Base-by-base conservation (phyloP, 1,140 invertebrate species). In the Tenebrio molitor region DNA sequence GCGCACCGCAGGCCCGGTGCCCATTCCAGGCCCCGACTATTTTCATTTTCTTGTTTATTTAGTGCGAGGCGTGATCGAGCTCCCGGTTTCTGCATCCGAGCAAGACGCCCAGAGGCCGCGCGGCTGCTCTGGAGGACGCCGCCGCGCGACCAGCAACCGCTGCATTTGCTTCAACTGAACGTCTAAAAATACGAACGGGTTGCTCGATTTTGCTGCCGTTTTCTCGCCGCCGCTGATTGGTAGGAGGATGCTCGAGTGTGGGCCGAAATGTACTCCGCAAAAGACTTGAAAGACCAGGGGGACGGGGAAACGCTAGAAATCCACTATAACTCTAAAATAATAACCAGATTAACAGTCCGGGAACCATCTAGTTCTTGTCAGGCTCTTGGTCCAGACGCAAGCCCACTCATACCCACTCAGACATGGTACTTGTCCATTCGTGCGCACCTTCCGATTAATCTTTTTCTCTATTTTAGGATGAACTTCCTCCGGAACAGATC, bases 401-500 rank as follows among this genome's bases (percentile, higher is more conserved):
- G 14, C 2, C n/a, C 16, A 33, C 17, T 10, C 2, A 19, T n/a
- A n/a, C 10, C 14, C 58, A 41, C 21, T 42, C 0, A 23, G 25
- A 42, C 62, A 67, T 68, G 29, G 58, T 67, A 58, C 44, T 15
- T 63, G 19, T 58, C 15, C n/a, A 41, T 10, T 65, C 15, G 23
- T n/a, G n/a, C n/a, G n/a, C n/a, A n/a, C n/a, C n/a, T n/a, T n/a
- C 34, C 12, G 12, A 41, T 17, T 53, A 21, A 69, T 62, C 12
- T 69, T 7, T 69, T 69, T 58, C 19, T 71, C 29, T 53, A 66
- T 80, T 81, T 58, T 71, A 82, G 81, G 81, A 82, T 79, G 81
- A 82, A 74, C 77, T 82, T 39, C 81, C 81, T 19, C 79, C 81
- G 77, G 81, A 82, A 78, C 81, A 82, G 75, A 76, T 82, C 44